Percentiles rank a stretch among this genome's conserved stretches.
These are phyloP conservation scores for Cyanocitta stelleri DNA, from an alignment of 2,113 vertebrate genomes.

Conservation along the genomic window DNA sequence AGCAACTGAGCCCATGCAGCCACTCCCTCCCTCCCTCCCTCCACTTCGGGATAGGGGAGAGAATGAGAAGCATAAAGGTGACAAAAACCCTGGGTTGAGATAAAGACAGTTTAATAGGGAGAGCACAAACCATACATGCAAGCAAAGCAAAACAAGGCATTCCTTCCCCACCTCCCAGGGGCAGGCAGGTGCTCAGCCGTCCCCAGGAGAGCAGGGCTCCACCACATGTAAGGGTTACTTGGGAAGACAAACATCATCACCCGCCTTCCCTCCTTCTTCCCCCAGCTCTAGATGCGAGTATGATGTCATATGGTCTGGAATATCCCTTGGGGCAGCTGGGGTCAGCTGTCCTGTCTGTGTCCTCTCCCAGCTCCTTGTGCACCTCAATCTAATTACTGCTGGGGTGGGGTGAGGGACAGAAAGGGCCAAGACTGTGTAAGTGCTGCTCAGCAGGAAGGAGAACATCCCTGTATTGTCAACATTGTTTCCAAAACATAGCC, in stretches of 20 bases:
- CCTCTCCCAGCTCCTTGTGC: neutral
- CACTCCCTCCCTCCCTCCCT: neutral
- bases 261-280: neutral
- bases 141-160: neutral
- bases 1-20: neutral
- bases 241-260: neutral
- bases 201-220: neutral
- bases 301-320: neutral
- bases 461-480: neutral
- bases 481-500: neutral
- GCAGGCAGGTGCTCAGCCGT: neutral
- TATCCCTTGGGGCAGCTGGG: neutral
- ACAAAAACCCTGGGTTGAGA: neutral
- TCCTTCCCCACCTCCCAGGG: neutral
- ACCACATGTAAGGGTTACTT: too few relatives aligned
- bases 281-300: neutral
- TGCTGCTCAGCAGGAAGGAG: neutral
- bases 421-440: neutral
- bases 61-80: neutral
- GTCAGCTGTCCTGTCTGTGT: neutral
- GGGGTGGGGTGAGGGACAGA: neutral
- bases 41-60: accelerated
- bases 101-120: neutral
- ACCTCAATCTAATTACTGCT: neutral
- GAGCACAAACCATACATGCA: neutral